phyloP scores from a whole-genome alignment of 2,888 invertebrate species.

The Hipparchia sbordonii region DNA sequence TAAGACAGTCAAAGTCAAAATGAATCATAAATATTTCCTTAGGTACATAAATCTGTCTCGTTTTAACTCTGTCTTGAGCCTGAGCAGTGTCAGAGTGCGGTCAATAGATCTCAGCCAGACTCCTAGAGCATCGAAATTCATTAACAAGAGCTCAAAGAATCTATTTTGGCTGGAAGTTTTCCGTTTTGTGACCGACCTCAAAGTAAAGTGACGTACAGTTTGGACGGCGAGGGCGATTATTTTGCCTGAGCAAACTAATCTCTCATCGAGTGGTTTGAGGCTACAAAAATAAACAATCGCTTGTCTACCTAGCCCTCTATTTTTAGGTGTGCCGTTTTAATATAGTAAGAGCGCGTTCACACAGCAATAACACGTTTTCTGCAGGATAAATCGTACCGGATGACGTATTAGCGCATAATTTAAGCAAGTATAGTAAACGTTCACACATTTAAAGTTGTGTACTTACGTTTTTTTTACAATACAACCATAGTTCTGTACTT shows the following conservation, averaged over 20 bases:
- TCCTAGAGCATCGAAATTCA: not conserved
- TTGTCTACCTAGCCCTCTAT: slow-evolving; percentile 46
- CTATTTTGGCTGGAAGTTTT: slow-evolving; percentile 58
- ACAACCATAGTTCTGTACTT: too few relatives aligned
- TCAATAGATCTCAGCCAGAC: not conserved
- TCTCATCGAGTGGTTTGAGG: slow-evolving; percentile 52
- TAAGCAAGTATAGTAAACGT: too few relatives aligned
- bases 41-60: not conserved
- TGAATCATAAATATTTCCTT: too few relatives aligned
- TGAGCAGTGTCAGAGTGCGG: too few relatives aligned
- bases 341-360: not conserved
- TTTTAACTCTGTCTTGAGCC: too few relatives aligned
- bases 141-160: slow-evolving; percentile 35
- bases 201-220: slow-evolving; percentile 60
- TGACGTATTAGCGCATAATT: too few relatives aligned
- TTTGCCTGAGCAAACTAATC: slow-evolving; percentile 57
- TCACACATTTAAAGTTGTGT: too few relatives aligned
- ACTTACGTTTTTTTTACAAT: too few relatives aligned
- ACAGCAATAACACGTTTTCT: too few relatives aligned
- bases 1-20: too few relatives aligned
- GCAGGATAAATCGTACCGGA: too few relatives aligned
- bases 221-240: slow-evolving; percentile 46
- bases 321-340: slow-evolving; percentile 23
- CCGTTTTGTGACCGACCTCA: slow-evolving; percentile 63
- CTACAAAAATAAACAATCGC: slow-evolving; percentile 62